phyloP scores from a whole-genome alignment of 2,888 invertebrate species.

The Drosophila monieri region DNA sequence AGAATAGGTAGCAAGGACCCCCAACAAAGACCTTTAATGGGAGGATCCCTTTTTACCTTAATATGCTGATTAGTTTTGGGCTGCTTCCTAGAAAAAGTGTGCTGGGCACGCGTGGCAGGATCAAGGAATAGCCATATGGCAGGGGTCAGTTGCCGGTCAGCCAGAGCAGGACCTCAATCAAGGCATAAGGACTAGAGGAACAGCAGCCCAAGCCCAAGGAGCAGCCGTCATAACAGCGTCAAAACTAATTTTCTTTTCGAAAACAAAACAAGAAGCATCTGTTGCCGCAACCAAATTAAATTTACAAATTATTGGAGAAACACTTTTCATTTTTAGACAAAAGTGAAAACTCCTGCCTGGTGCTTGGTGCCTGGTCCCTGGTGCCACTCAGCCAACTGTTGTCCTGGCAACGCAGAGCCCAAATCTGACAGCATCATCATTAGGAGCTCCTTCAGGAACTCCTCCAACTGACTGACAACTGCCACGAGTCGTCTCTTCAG shows the following conservation, averaged over 20 bases:
- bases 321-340: slow-evolving; percentile 70
- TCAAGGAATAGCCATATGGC: slow-evolving; percentile 49
- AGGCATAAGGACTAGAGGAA: slow-evolving; percentile 33
- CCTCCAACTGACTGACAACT: slow-evolving; percentile 71
- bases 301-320: slow-evolving; percentile 63
- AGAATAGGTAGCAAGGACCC: slow-evolving; percentile 15
- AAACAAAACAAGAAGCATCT: slow-evolving; percentile 62
- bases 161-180: slow-evolving; percentile 63
- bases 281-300: slow-evolving; percentile 68
- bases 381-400: slow-evolving; percentile 63
- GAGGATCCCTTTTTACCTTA: slow-evolving; percentile 10
- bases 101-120: slow-evolving; percentile 52
- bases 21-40: slow-evolving; percentile 9
- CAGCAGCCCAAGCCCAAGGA: slow-evolving; percentile 21
- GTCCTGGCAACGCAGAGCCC: slow-evolving; percentile 15
- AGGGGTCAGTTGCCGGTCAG: slow-evolving; percentile 38
- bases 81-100: slow-evolving; percentile 62
- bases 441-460: slow-evolving; percentile 37
- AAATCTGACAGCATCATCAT: slow-evolving; percentile 78
- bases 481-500: slow-evolving; percentile 49
- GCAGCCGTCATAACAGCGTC: slow-evolving; percentile 74
- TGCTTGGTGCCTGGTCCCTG: slow-evolving; percentile 27
- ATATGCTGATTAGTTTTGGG: slow-evolving; percentile 45
- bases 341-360: slow-evolving; percentile 65
- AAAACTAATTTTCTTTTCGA: slow-evolving; percentile 72